Evolutionary conservation across 2,113 vertebrate genomes (phyloP).

Genomic region (Uria aalge): DNA sequence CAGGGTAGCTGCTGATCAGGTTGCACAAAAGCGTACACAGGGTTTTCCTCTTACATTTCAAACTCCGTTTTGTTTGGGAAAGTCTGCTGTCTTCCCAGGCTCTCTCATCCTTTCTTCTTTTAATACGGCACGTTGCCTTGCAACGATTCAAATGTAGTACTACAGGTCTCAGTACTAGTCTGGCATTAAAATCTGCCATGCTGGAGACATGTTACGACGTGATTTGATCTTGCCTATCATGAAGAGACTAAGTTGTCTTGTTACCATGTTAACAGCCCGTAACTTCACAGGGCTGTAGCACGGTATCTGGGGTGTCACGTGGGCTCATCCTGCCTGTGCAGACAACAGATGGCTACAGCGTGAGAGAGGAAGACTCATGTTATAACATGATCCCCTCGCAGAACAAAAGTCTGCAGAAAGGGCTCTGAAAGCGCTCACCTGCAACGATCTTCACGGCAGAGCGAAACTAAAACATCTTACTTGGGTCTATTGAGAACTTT

Average conservation of each 20-base stretch:
- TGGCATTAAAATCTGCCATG: background rate
- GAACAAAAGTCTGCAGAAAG: background rate
- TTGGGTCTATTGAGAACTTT: background rate
- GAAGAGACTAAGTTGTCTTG: background rate
- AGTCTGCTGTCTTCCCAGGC: background rate
- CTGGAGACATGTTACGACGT: background rate
- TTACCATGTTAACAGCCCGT: slow-evolving; percentile 24
- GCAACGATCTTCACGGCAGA: accelerated
- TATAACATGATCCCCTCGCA: background rate
- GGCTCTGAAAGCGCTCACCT: background rate
- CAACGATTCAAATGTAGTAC: background rate
- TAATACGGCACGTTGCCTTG: background rate
- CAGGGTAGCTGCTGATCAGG: background rate
- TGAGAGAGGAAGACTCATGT: background rate
- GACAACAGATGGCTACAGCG: background rate
- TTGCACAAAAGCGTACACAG: background rate
- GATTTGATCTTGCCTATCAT: slow-evolving; percentile 27
- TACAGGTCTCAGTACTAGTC: background rate
- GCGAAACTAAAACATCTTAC: background rate
- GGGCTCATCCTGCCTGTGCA: background rate
- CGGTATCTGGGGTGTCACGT: background rate
- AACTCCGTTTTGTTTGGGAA: background rate
- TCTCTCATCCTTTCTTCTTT: background rate
- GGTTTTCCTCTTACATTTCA: background rate
- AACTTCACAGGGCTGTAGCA: background rate